Evolutionary conservation across 2,797 vertebrate genomes (phyloP), one percentile per base, ranked within the genome.

Genomic region (Paramormyrops hopkinsi): DNA sequence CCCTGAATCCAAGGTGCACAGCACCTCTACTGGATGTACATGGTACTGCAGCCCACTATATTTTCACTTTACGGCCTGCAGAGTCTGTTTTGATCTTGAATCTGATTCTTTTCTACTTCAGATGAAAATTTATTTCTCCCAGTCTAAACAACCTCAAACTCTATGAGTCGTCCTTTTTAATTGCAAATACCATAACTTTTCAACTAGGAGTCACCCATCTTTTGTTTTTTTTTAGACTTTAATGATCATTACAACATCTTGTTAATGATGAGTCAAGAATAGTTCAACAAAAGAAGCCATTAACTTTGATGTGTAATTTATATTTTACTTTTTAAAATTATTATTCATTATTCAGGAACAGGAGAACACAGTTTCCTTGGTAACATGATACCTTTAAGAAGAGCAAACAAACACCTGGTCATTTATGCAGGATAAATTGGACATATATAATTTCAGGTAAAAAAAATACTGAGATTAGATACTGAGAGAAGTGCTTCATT

Each of bases 171-270:
- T 8, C 17, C 76, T 82, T 82, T 44, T n/a, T 11, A 46, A 82
- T 82, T 82, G 19, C 17, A 82, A 44, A 82, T 46, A 82, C 41
- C 76, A 46, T 37, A 44, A 44, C 37, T 79, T 79, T 79, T 79
- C 4, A 79, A n/a, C 41, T n/a, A 46, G 41, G 37, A 82, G 41
- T n/a, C 19, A 46, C 37, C 41, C 41, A 46, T 46, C 7, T 22
- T 46, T 46, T 82, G 17, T 41, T 79, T 82, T 69, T 82, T 69
- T 46, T 82, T 82, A 82, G 76, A 82, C 41, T 82, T 82, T 82
- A 46, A 46, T 82, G 19, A 46, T 22, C 41, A 46, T 82, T 46
- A 9, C 76, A 82, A 22, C 76, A 82, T 4, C 41, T 1, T 46
- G 6, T 82, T 22, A 82, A 46, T 46, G 7, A 46, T 82, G 19